These are phyloP conservation scores for Scleropages formosus DNA, from an alignment of 2,797 vertebrate species.

Conservation along the genomic window DNA sequence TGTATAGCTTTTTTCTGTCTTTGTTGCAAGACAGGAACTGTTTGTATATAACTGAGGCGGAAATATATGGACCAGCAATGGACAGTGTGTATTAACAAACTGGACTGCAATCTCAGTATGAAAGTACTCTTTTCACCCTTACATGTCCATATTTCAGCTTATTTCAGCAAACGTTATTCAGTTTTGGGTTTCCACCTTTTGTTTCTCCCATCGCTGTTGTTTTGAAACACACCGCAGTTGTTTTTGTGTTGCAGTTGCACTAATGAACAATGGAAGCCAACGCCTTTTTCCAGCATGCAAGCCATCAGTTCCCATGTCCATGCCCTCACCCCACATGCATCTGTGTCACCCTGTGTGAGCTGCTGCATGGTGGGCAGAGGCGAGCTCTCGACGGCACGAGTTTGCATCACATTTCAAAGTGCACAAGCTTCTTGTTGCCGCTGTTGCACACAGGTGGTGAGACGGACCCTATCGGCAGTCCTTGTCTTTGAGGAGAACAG, in stretches of 20 bases:
- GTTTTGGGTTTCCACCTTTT: conserved; percentile 57
- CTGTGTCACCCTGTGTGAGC: too few relatives aligned
- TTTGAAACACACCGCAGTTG: conserved; percentile 48
- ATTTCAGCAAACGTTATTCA: conserved; percentile 31
- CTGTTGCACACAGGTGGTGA: not conserved
- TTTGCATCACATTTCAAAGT: too few relatives aligned
- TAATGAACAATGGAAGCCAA: conserved; percentile 35
- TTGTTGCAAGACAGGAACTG: conserved; percentile 69
- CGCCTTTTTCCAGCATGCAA: conserved; percentile 51
- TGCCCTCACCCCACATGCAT: conserved; percentile 52
- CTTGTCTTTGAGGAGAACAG: conserved; percentile 60
- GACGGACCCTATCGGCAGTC: conserved; percentile 25
- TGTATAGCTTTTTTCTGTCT: conserved; percentile 74
- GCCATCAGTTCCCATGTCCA: conserved; percentile 38
- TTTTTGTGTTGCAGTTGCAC: conserved; percentile 46
- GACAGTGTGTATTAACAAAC: conserved; percentile 63
- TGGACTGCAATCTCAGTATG: conserved; percentile 64
- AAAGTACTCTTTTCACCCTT: conserved; percentile 60
- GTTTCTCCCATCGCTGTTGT: conserved; percentile 53
- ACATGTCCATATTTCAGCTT: conserved; percentile 56
- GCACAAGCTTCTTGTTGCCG: not conserved
- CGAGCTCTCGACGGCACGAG: not conserved
- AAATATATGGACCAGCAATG: conserved; percentile 56
- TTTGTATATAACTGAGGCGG: conserved; percentile 72
- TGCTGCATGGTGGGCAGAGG: too few relatives aligned